Percentiles rank a stretch among this genome's conserved stretches.
These are phyloP conservation scores for Agonopterix alstromeriana DNA, from an alignment of 2,888 invertebrate species.

Conservation along the genomic window DNA sequence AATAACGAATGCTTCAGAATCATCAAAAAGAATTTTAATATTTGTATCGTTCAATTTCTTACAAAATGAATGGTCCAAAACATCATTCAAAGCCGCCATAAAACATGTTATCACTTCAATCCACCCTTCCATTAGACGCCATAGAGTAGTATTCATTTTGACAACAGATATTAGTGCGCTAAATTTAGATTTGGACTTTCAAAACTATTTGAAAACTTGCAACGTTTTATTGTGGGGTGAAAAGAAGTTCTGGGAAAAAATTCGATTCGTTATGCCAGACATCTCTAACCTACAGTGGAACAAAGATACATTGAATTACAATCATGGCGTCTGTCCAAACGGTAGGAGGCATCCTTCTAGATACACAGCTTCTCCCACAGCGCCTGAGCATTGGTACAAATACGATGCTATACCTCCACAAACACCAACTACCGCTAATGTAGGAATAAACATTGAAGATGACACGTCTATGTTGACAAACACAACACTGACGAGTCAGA, in stretches of 20 bases:
- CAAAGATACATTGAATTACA: slow-evolving; percentile 72
- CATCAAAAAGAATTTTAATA: slow-evolving; percentile 83
- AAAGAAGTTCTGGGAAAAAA: slow-evolving; percentile 92
- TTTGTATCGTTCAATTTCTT: slow-evolving; percentile 89
- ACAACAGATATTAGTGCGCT: slow-evolving; percentile 82
- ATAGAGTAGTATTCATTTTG: slow-evolving; percentile 74
- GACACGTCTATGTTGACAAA: slow-evolving; percentile 78
- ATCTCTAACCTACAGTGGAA: slow-evolving; percentile 79
- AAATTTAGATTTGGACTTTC: slow-evolving; percentile 85
- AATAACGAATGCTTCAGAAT: slow-evolving; percentile 78
- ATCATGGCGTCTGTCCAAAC: slow-evolving; percentile 72
- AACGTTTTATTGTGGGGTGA: slow-evolving; percentile 87
- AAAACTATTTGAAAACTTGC: slow-evolving; percentile 83
- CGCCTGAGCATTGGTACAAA: slow-evolving; percentile 84
- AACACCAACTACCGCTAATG: slow-evolving; percentile 70
- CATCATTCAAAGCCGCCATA: slow-evolving; percentile 87
- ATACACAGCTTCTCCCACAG: slow-evolving; percentile 85
- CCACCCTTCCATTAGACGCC: slow-evolving; percentile 80
- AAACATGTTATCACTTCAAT: slow-evolving; percentile 81
- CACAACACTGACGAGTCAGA: slow-evolving; percentile 78
- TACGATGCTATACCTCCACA: slow-evolving; percentile 78
- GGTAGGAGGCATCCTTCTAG: slow-evolving; percentile 77
- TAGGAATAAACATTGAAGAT: slow-evolving; percentile 73
- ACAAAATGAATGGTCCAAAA: slow-evolving; percentile 88
- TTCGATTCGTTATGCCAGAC: slow-evolving; percentile 89